Evolutionary conservation across 2,888 invertebrate genomes (phyloP).

Genomic region (Ellobium chinense): DNA sequence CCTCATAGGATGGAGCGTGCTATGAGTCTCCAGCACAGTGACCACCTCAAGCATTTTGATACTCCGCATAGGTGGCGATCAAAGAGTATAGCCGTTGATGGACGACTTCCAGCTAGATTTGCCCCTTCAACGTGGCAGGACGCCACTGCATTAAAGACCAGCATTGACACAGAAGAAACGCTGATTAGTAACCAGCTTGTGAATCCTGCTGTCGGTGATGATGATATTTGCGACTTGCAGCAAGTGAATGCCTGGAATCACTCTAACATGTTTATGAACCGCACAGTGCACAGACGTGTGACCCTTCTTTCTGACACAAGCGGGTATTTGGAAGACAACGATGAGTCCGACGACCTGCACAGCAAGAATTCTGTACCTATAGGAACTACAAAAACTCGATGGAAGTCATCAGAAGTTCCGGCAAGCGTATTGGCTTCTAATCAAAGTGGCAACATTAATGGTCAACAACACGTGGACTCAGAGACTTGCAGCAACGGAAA

Average conservation of each 20-base stretch:
- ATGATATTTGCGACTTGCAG: neutral
- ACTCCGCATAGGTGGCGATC: neutral
- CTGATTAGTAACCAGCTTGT: neutral
- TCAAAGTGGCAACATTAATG: too few relatives aligned
- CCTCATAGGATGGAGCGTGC: neutral
- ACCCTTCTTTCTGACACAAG: neutral
- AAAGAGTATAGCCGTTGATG: neutral
- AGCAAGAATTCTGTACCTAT: neutral
- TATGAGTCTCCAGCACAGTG: neutral
- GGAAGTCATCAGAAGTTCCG: neutral
- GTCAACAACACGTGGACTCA: too few relatives aligned
- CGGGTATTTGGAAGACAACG: neutral
- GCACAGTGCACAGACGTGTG: too few relatives aligned
- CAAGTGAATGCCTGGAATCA: neutral
- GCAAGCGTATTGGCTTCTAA: neutral
- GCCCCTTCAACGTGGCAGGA: constrained; percentile 34
- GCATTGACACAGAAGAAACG: neutral
- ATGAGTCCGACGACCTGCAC: neutral
- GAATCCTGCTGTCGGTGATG: neutral
- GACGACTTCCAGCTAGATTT: neutral
- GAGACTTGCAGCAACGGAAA: too few relatives aligned
- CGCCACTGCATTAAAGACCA: neutral
- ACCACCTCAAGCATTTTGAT: neutral
- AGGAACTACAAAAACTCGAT: neutral
- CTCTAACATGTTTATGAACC: neutral